Conservation (phyloP, 2,797 vertebrate genomes). For the Trematomus bernacchii region DNA sequence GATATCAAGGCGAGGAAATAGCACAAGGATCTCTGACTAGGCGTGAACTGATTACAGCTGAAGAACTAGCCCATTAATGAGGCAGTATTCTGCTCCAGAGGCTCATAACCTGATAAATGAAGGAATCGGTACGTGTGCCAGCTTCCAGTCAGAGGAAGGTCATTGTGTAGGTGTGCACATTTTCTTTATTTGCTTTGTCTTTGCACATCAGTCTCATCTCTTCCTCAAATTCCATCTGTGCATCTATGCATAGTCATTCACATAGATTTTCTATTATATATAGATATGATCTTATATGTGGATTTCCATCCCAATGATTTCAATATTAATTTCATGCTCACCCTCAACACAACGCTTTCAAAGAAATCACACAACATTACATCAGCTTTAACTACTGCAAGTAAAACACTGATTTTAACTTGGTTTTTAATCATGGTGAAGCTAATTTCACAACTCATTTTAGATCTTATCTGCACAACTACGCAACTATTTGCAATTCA, state of each 20-base stretch:
- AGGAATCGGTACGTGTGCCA: conserved; percentile 44
- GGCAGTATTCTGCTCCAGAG: conserved; percentile 52
- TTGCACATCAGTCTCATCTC: neutral
- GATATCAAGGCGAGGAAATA: conserved; percentile 42
- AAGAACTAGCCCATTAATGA: conserved; percentile 52
- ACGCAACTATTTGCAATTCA: conserved; percentile 47
- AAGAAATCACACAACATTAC: conserved; percentile 33
- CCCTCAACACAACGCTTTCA: conserved; percentile 6
- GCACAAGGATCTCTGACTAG: conserved; percentile 44
- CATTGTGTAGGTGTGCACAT: conserved; percentile 42
- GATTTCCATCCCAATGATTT: conserved; percentile 15
- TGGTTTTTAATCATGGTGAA: conserved; percentile 16
- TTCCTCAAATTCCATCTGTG: conserved; percentile 6
- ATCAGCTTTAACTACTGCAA: conserved; percentile 41
- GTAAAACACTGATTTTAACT: conserved; percentile 19
- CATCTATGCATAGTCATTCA: neutral
- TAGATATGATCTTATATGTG: neutral
- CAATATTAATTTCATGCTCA: neutral
- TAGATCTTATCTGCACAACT: conserved; percentile 21
- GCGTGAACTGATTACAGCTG: conserved; percentile 61
- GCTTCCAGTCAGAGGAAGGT: conserved; percentile 53
- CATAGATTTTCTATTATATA: neutral
- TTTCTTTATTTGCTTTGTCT: conserved; percentile 30
- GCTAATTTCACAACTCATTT: conserved; percentile 46
- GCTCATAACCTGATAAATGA: conserved; percentile 70